These are phyloP conservation scores for Diarsia mendica DNA, from an alignment of 2,888 invertebrate genomes.

Conservation along the genomic window DNA sequence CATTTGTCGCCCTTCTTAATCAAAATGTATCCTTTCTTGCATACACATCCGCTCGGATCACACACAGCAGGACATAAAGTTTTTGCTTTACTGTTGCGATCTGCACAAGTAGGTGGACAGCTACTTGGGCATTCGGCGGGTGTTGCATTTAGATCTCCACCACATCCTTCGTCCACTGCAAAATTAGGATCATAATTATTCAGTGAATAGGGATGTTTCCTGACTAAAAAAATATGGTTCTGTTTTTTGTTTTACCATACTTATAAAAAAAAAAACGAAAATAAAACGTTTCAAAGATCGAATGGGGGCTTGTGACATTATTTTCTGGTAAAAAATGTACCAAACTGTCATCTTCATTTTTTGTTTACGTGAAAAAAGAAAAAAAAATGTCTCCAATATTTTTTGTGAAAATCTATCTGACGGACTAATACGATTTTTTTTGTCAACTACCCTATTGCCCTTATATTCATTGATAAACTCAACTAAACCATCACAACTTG, in stretches of 20 bases:
- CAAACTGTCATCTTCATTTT: too few species aligned
- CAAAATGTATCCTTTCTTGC: not conserved
- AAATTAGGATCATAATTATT: not conserved
- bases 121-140: not conserved
- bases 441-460: not conserved
- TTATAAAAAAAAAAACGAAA: too few species aligned
- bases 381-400: too few species aligned
- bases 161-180: conserved; percentile 21
- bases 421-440: too few species aligned
- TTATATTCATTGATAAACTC: not conserved
- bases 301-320: too few species aligned
- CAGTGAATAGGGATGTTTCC: too few species aligned
- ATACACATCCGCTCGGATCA: conserved; percentile 11
- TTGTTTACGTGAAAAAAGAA: too few species aligned
- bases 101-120: conserved; percentile 11
- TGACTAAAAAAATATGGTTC: too few species aligned
- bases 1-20: not conserved
- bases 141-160: conserved; percentile 17
- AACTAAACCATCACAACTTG: not conserved
- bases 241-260: too few species aligned
- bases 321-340: too few species aligned
- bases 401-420: too few species aligned
- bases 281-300: too few species aligned
- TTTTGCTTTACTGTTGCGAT: not conserved
- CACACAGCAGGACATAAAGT: conserved; percentile 1